These are phyloP conservation scores for Gerris lacustris DNA, from an alignment of 2,888 invertebrate species.

Conservation along the genomic window DNA sequence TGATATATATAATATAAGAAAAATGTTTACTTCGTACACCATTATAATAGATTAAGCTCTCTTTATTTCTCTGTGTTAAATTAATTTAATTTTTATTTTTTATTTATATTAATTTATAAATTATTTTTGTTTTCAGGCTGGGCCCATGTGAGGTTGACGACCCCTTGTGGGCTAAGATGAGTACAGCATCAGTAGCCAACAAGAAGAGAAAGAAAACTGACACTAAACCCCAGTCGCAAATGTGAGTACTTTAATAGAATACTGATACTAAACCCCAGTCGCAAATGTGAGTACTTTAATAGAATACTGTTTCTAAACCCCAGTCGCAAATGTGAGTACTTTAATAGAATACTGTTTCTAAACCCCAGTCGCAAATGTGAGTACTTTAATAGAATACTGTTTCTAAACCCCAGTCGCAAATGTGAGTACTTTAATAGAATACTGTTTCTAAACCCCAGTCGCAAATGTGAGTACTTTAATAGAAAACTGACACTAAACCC, in stretches of 20 bases:
- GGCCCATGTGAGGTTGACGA: constrained; percentile 82
- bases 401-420: no score
- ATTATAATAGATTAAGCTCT: no score
- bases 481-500: constrained; percentile 55
- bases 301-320: not conserved
- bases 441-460: constrained; percentile 53
- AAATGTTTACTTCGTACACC: no score
- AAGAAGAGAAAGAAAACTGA: constrained; percentile 60
- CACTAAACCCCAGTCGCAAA: constrained; percentile 51
- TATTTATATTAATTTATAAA: no score
- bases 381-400: not conserved
- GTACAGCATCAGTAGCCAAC: constrained; percentile 52
- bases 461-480: constrained; percentile 44
- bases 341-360: not conserved
- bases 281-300: constrained; percentile 44
- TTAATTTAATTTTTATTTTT: no score
- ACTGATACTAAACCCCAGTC: constrained; percentile 53
- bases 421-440: constrained; percentile 39
- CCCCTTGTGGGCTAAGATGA: constrained; percentile 77
- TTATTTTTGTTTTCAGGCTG: constrained; percentile 52
- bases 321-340: not conserved
- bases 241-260: constrained; percentile 47
- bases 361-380: not conserved
- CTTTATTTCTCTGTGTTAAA: no score
- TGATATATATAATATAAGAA: no score